Conservation (phyloP, 2,888 invertebrate species). For the Brachylomia viminalis region DNA sequence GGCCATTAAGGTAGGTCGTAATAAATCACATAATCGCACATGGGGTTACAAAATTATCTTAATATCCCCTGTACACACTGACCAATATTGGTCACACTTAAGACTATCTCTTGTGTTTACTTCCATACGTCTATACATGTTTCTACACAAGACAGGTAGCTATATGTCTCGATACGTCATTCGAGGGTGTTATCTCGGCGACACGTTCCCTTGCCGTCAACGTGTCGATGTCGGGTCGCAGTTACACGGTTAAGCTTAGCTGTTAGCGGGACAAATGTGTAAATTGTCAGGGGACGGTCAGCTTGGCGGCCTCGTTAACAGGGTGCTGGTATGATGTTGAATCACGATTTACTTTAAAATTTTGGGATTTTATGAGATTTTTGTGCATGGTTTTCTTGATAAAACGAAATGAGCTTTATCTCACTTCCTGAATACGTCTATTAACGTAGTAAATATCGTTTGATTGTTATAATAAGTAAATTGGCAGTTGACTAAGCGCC, state of each 20-base stretch:
- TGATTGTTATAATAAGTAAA: neutral
- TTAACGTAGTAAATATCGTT: too few relatives aligned
- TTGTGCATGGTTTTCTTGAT: neutral
- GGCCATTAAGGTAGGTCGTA: too few relatives aligned
- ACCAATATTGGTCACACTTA: neutral
- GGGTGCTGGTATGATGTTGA: neutral
- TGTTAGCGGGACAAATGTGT: conserved; percentile 44
- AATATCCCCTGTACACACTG: too few relatives aligned
- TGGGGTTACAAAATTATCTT: neutral
- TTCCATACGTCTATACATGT: neutral
- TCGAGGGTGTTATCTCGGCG: conserved; percentile 44
- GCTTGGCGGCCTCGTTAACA: conserved; percentile 12
- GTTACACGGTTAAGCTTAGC: conserved; percentile 42
- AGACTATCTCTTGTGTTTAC: neutral
- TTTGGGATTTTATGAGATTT: neutral
- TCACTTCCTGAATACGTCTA: too few relatives aligned
- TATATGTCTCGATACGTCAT: conserved; percentile 56
- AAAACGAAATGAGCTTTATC: neutral
- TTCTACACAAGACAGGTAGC: conserved; percentile 7
- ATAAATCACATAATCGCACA: neutral
- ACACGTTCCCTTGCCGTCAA: conserved; percentile 38
- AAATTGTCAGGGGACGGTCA: conserved; percentile 22
- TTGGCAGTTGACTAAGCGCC: conserved; percentile 28
- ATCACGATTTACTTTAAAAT: conserved; percentile 9
- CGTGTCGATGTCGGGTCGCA: conserved; percentile 39